Conservation (phyloP, 2,113 vertebrate genomes). For the Poeciliopsis occidentalis region DNA sequence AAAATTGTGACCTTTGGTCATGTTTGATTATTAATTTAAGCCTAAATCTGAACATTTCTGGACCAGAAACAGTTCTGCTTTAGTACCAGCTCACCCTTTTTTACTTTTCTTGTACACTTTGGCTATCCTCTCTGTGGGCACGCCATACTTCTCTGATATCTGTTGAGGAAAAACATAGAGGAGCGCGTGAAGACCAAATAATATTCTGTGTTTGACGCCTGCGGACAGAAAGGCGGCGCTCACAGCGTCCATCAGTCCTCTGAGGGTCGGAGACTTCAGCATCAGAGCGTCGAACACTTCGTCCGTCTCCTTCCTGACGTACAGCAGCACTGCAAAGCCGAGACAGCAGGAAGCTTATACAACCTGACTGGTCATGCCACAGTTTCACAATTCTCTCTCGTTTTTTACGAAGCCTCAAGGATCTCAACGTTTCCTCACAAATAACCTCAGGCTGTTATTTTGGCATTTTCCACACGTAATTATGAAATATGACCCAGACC, state of each 20-base stretch:
- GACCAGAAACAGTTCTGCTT: not conserved
- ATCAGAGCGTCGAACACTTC: conserved; percentile 98
- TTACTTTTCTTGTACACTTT: conserved; percentile 99
- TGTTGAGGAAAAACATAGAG: conserved; percentile 52
- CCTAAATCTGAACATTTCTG: not conserved
- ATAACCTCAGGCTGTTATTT: not conserved
- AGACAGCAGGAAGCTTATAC: not conserved
- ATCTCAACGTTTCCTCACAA: not conserved
- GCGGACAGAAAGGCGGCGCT: conserved; percentile 67
- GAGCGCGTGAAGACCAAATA: conserved; percentile 3
- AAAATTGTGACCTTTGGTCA: too few species aligned
- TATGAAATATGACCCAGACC: not conserved
- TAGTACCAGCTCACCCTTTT: conserved; percentile 88
- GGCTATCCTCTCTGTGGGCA: conserved; percentile 90
- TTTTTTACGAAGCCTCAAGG: not conserved
- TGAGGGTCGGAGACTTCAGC: conserved; percentile 94
- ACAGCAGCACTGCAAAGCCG: conserved; percentile 88
- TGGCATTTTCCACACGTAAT: not conserved
- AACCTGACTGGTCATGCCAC: not conserved
- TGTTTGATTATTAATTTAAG: too few species aligned
- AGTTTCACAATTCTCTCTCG: not conserved
- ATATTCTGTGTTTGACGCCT: not conserved
- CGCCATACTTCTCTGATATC: conserved; percentile 95
- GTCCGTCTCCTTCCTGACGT: conserved; percentile 93
- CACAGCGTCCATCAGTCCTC: conserved; percentile 94